phyloP scores from a whole-genome alignment of 2,888 invertebrate genomes.

The Punctoribates punctum region DNA sequence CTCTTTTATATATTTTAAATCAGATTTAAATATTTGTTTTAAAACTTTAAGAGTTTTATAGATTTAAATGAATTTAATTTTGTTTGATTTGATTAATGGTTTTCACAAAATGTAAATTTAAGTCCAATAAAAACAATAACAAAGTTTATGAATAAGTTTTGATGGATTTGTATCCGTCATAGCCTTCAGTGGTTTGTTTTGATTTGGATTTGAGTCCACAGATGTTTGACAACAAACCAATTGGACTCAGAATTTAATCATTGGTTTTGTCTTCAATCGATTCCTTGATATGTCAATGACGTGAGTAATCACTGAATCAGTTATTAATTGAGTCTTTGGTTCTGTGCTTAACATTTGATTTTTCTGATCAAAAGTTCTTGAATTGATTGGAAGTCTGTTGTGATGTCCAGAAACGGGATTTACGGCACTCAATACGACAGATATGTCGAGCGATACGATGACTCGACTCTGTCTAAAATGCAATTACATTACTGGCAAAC shows the following conservation, averaged over 20 bases:
- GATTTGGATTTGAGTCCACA: background rate
- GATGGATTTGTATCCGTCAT: background rate
- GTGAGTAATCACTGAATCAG: background rate
- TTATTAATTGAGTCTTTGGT: background rate
- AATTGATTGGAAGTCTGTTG: background rate
- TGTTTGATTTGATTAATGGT: too few relatives aligned
- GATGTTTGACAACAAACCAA: background rate
- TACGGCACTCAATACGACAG: slow-evolving; percentile 56
- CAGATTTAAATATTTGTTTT: too few relatives aligned
- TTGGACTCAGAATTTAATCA: background rate
- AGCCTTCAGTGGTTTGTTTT: background rate
- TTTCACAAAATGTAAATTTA: too few relatives aligned
- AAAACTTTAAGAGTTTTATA: too few relatives aligned
- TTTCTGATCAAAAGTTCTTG: background rate
- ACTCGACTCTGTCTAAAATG: slow-evolving; percentile 52
- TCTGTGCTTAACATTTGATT: background rate
- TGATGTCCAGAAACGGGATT: slow-evolving; percentile 14
- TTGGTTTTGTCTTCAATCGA: background rate
- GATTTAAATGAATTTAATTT: too few relatives aligned
- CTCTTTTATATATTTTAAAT: too few relatives aligned
- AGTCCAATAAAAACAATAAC: background rate
- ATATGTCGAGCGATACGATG: slow-evolving; percentile 58
- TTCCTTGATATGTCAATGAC: background rate
- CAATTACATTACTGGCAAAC: slow-evolving; percentile 87
- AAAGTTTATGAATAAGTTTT: background rate